A percentile compares a stretch with the other conserved stretches of the same genome.
Evolutionary conservation across 2,797 vertebrate genomes (phyloP).

Genomic region (Gadopsis bispinosus): DNA sequence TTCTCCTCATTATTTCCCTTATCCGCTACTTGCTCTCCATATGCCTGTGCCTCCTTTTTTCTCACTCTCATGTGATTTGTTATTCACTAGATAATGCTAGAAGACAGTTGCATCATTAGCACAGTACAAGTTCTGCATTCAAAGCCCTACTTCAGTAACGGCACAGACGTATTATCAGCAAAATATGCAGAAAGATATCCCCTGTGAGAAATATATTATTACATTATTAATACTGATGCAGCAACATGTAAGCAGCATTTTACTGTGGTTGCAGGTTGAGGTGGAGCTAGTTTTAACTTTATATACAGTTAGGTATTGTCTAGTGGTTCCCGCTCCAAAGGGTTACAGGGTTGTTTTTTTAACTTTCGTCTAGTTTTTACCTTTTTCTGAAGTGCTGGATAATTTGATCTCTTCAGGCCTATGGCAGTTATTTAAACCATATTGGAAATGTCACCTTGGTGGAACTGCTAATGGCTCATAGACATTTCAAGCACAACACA

Average conservation of each 20-base stretch:
- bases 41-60: not conserved
- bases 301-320: not conserved
- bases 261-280: not conserved
- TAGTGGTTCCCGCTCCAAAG: not conserved
- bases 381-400: not conserved
- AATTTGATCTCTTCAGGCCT: not conserved
- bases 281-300: not conserved
- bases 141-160: not conserved
- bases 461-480: not conserved
- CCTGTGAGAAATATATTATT: not conserved
- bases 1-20: not conserved
- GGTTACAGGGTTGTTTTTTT: not conserved
- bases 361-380: not conserved
- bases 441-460: not conserved
- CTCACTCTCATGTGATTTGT: conserved; percentile 1
- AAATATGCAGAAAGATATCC: not conserved
- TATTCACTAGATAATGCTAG: conserved; percentile 5
- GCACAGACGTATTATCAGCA: not conserved
- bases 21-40: not conserved
- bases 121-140: not conserved
- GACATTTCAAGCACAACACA: not conserved
- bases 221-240: conserved; percentile 2
- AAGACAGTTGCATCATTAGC: not conserved
- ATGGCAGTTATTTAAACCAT: not conserved
- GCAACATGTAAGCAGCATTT: not conserved